Base-by-base conservation (phyloP, 2,888 invertebrate species). In the Drosophila formosana region DNA sequence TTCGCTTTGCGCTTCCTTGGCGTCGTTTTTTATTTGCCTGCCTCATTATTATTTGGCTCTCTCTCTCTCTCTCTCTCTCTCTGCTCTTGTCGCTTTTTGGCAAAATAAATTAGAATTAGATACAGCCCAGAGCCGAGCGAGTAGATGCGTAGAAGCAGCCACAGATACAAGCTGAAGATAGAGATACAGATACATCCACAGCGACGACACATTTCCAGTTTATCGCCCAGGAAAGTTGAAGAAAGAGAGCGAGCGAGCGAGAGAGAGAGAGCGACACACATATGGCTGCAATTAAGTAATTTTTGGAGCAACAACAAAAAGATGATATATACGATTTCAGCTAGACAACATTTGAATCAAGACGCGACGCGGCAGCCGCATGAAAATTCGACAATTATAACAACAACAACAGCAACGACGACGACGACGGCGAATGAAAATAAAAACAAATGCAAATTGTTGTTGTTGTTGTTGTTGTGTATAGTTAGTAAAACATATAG, bases 271-370 rank as follows among this genome's bases (percentile, higher is more conserved):
- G 18, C 30, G 47, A 46, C 57, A 77, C 84, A 88, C 86, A 84
- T 88, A 77, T 88, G 86, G 88, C 88, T 88, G 88, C 83, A 88
- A 86, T 85, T 88, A 88, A 86, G 81, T 83, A 77, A 78, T 81
- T 83, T 83, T 86, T 78, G 78, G 66, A 86, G 71, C 82, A 82
- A 73, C 11, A 71, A 30, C 25, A 57, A 56, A 63, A 61, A 69
- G 46, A 77, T 87, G 82, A 86, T 75, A 82, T 76, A 80, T 82
- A 51, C 73, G 65, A 61, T 60, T 60, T 56, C 18, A 13, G 68
- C 66, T 79, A 81, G 72, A 66, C 63, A 55, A 41, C 30, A 51
- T 61, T 56, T 32, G 32, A 70, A 61, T 66, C 37, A 66, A 73
- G 52, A 68, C 41, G 18, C 50, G n/a, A 47, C 45, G 43, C 13